Percentiles rank a stretch among this genome's conserved stretches.
Evolutionary conservation across 2,797 vertebrate species (phyloP).

Genomic region (Lacerta bilineata): DNA sequence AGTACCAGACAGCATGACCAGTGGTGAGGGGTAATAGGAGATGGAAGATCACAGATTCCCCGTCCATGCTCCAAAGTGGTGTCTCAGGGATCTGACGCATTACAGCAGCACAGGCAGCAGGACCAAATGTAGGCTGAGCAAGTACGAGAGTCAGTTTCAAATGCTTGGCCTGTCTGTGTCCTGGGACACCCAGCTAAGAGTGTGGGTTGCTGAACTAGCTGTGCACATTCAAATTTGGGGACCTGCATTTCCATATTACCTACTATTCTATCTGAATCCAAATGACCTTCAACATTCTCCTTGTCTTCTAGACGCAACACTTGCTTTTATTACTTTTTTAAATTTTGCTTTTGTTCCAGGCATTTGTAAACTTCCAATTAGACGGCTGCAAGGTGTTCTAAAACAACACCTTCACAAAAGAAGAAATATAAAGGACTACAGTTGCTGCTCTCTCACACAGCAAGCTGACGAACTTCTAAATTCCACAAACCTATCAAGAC

Average conservation of each 20-base stretch:
- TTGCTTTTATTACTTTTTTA: not conserved
- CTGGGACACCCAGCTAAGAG: not conserved
- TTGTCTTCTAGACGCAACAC: not conserved
- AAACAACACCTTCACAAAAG: slow-evolving; percentile 55
- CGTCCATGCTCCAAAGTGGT: too few species aligned
- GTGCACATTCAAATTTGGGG: not conserved
- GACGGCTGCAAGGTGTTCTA: not conserved
- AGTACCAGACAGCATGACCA: too few species aligned
- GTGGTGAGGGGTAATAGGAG: too few species aligned
- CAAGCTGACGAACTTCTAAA: slow-evolving; percentile 7
- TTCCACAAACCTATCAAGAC: slow-evolving; percentile 46
- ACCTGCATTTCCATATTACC: not conserved
- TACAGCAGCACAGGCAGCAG: not conserved
- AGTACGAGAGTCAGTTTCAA: not conserved
- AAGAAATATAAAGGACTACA: slow-evolving; percentile 23
- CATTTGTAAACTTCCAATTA: too few species aligned
- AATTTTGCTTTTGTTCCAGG: too few species aligned
- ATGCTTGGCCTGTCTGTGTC: too few species aligned
- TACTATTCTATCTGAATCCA: not conserved
- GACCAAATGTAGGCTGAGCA: not conserved
- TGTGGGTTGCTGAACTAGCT: not conserved
- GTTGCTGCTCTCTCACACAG: slow-evolving; percentile 9
- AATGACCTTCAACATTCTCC: not conserved
- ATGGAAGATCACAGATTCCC: too few species aligned
- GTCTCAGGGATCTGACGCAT: not conserved